Percentiles rank a stretch among this genome's conserved stretches.
These are phyloP conservation scores for Chamaetylas fuelleborni DNA, from an alignment of 2,113 vertebrate species.

Conservation along the genomic window DNA sequence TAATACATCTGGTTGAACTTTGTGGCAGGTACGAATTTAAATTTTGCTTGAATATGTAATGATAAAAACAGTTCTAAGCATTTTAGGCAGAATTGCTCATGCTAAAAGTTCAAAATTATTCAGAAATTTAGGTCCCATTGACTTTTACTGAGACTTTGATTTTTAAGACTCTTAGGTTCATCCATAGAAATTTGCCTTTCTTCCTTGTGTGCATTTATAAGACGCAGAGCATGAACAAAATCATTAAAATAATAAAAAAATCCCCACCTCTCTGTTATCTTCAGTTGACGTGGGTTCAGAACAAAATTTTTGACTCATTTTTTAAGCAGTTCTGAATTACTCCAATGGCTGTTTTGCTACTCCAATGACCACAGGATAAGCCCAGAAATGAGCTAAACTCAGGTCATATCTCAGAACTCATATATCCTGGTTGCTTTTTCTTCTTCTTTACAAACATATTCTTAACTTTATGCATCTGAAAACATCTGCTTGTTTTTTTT, in stretches of 20 bases:
- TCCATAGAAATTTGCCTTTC: background rate
- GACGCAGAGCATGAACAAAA: background rate
- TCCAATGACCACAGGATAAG: background rate
- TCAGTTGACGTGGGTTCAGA: background rate
- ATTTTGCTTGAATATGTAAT: slow-evolving; percentile 52
- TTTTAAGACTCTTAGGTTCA: background rate
- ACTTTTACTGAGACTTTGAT: background rate
- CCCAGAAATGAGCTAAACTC: background rate
- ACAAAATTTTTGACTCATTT: background rate
- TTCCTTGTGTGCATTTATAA: background rate
- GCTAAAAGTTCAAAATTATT: background rate
- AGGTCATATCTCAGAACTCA: background rate
- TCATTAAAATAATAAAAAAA: background rate
- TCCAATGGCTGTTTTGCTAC: background rate
- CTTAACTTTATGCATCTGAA: background rate
- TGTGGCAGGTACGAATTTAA: slow-evolving; percentile 54
- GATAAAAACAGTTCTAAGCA: slow-evolving; percentile 37
- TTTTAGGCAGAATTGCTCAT: background rate
- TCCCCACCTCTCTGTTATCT: background rate
- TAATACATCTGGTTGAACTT: slow-evolving; percentile 55
- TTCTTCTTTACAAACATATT: background rate
- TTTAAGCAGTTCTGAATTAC: background rate
- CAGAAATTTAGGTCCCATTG: background rate
- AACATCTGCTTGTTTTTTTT: background rate
- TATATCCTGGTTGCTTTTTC: background rate